These are phyloP conservation scores for Timema cristinae DNA, from an alignment of 2,888 invertebrate genomes.

Conservation along the genomic window DNA sequence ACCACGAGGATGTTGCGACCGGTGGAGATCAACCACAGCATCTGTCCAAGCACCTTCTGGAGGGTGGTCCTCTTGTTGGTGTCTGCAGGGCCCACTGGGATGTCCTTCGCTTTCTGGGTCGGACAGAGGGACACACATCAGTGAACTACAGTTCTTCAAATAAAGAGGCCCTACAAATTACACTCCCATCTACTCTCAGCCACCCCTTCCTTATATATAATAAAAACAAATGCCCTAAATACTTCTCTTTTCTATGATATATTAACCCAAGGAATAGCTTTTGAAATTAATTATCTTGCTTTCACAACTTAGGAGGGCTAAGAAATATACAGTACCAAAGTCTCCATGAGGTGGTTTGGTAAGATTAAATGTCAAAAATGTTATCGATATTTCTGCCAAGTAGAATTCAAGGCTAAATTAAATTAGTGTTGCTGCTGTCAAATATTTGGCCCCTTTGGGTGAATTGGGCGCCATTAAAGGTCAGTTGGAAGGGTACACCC, in stretches of 20 bases:
- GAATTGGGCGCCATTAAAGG: constrained; percentile 48
- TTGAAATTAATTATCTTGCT: too few relatives aligned
- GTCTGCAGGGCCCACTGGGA: constrained; percentile 48
- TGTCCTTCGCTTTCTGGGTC: constrained; percentile 68
- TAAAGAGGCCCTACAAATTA: neutral
- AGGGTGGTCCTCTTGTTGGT: constrained; percentile 45
- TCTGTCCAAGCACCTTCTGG: constrained; percentile 51
- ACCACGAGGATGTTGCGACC: constrained; percentile 74
- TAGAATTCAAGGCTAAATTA: too few relatives aligned
- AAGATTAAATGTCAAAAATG: too few relatives aligned
- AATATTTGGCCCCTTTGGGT: too few relatives aligned
- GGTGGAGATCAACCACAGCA: constrained; percentile 68
- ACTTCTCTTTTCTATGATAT: too few relatives aligned
- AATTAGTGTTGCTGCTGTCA: too few relatives aligned
- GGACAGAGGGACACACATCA: constrained; percentile 11
- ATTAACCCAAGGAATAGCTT: neutral
- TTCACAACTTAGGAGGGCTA: too few relatives aligned
- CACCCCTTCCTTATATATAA: neutral
- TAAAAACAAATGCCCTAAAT: too few relatives aligned
- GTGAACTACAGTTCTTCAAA: neutral
- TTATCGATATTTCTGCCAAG: too few relatives aligned
- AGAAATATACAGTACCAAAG: too few relatives aligned
- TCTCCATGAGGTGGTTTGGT: too few relatives aligned
- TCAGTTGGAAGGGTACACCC: too few relatives aligned
- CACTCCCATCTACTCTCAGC: neutral